Evolutionary conservation across 2,888 invertebrate genomes (phyloP).

Genomic region (Drepana falcataria): DNA sequence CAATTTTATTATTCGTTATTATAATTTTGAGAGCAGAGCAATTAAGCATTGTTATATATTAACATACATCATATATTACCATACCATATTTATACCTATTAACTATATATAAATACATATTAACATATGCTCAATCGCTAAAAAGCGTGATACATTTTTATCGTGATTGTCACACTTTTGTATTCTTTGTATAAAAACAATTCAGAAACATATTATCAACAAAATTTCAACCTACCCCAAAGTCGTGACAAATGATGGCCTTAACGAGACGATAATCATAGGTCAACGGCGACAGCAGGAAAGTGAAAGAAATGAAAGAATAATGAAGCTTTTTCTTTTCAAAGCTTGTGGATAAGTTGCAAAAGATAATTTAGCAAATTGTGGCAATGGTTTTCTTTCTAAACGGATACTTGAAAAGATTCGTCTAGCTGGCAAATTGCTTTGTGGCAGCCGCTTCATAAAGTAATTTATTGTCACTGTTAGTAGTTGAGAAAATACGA

Average conservation of each 20-base stretch:
- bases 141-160: too few species aligned
- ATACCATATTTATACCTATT: too few species aligned
- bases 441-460: background rate
- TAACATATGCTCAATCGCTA: too few species aligned
- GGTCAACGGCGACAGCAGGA: slow-evolving; percentile 12
- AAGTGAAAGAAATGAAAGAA: slow-evolving; percentile 10
- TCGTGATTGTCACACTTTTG: too few species aligned
- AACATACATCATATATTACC: too few species aligned
- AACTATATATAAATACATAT: too few species aligned
- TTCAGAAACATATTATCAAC: slow-evolving; percentile 16
- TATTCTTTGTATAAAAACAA: slow-evolving; percentile 17
- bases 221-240: slow-evolving; percentile 12
- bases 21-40: too few species aligned
- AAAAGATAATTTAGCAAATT: slow-evolving; percentile 1
- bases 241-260: slow-evolving; percentile 11
- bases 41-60: too few species aligned
- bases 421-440: background rate
- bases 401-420: background rate
- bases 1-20: too few species aligned
- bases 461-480: background rate
- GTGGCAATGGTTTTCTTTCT: background rate
- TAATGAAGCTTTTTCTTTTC: slow-evolving; percentile 13
- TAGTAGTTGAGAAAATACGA: background rate
- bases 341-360: slow-evolving; percentile 3
- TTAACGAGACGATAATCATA: slow-evolving; percentile 12